Percentiles rank a stretch among this genome's conserved stretches.
Evolutionary conservation across 2,888 invertebrate genomes (phyloP).

Genomic region (Plagodis pulveraria): DNA sequence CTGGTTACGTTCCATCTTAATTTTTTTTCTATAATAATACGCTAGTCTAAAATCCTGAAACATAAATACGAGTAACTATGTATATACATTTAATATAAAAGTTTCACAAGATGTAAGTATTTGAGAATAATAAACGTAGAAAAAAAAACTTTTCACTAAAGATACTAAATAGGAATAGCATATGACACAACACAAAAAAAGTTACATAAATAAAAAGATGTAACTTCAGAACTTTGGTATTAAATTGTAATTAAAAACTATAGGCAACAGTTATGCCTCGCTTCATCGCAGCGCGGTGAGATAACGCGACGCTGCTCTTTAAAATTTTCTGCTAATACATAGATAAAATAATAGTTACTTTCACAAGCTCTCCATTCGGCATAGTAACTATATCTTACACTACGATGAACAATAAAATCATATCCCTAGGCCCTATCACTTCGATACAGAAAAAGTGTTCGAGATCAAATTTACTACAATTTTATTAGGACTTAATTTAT

Average conservation of each 20-base stretch:
- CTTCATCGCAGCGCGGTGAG: too few relatives aligned
- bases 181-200: constrained; percentile 32
- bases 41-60: too few relatives aligned
- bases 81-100: background rate
- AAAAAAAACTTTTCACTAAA: constrained; percentile 27
- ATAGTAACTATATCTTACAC: too few relatives aligned
- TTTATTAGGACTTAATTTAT: background rate
- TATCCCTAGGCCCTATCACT: too few relatives aligned
- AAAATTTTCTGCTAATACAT: too few relatives aligned
- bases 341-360: too few relatives aligned
- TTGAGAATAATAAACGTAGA: constrained; percentile 3
- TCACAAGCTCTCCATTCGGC: too few relatives aligned
- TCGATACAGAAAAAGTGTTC: constrained; percentile 8
- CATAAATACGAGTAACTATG: too few relatives aligned
- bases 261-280: background rate
- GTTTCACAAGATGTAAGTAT: constrained; percentile 1
- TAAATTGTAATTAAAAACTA: constrained; percentile 3
- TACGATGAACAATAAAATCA: too few relatives aligned
- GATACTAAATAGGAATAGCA: constrained; percentile 27
- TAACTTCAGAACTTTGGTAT: constrained; percentile 36
- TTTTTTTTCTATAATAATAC: too few relatives aligned
- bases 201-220: constrained; percentile 17
- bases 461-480: constrained; percentile 13
- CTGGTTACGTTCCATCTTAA: too few relatives aligned
- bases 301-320: too few relatives aligned